phyloP scores from a whole-genome alignment of 35 echinoderm and acorn worm species.

The Apostichopus japonicus region DNA sequence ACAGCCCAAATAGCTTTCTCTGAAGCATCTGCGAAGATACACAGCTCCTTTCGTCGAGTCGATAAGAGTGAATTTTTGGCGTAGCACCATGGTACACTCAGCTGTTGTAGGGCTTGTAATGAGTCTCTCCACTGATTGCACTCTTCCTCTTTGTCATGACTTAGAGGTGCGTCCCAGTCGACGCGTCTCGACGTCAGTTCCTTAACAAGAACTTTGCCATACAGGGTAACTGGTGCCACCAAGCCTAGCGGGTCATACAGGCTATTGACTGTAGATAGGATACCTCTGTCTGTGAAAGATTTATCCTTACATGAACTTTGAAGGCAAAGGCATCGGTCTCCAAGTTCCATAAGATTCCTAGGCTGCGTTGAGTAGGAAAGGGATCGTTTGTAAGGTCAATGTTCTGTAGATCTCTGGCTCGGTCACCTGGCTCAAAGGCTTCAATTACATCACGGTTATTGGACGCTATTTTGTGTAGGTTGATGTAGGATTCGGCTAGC shows the following conservation, averaged over 20 bases:
- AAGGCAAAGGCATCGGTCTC: constrained; percentile 67
- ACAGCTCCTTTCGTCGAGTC: not conserved
- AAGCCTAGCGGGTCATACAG: constrained; percentile 75
- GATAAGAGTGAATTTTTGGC: not conserved
- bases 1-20: constrained; percentile 54
- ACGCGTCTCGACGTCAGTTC: constrained; percentile 12
- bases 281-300: constrained; percentile 54
- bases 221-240: constrained; percentile 56
- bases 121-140: constrained; percentile 47
- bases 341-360: constrained; percentile 62
- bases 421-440: constrained; percentile 26
- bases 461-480: constrained; percentile 39
- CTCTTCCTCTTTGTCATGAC: not conserved
- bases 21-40: constrained; percentile 72
- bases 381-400: constrained; percentile 27
- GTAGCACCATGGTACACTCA: constrained; percentile 24
- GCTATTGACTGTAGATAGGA: constrained; percentile 70
- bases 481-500: constrained; percentile 15
- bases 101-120: not conserved
- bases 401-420: constrained; percentile 57
- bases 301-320: constrained; percentile 19
- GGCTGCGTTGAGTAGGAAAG: constrained; percentile 42
- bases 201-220: constrained; percentile 51
- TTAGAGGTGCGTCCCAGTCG: constrained; percentile 64
- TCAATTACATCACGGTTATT: constrained; percentile 33